Conservation (phyloP, 2,888 invertebrate species). For the Clanis bilineata region DNA sequence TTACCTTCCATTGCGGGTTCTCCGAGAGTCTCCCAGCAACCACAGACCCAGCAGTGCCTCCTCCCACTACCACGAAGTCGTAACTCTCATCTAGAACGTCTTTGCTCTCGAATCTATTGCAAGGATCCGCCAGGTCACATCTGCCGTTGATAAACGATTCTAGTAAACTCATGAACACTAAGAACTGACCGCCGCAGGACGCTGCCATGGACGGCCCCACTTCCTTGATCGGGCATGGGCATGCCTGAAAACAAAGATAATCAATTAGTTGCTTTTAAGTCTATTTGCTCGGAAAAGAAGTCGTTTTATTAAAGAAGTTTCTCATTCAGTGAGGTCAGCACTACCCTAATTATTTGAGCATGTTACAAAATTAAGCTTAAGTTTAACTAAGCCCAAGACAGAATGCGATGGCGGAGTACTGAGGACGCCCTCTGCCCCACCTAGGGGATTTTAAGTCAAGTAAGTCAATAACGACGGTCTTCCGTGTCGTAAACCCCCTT, state of each 20-base stretch:
- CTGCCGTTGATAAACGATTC: slow-evolving; percentile 83
- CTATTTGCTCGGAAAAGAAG: too few species aligned
- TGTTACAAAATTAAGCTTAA: too few species aligned
- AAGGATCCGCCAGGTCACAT: slow-evolving; percentile 83
- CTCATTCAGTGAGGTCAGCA: too few species aligned
- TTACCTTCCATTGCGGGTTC: slow-evolving; percentile 83
- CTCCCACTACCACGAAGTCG: slow-evolving; percentile 86
- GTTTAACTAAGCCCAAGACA: too few species aligned
- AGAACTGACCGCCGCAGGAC: slow-evolving; percentile 82
- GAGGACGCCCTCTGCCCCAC: too few species aligned
- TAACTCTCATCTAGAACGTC: slow-evolving; percentile 73
- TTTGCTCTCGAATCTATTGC: slow-evolving; percentile 78
- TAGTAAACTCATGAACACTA: slow-evolving; percentile 85
- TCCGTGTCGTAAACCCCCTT: too few species aligned
- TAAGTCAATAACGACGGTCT: too few species aligned
- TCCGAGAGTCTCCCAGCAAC: slow-evolving; percentile 85
- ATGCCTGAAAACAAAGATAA: slow-evolving; percentile 55
- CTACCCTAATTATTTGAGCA: too few species aligned
- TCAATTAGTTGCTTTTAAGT: too few species aligned
- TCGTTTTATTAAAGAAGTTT: too few species aligned
- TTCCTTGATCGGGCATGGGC: slow-evolving; percentile 79
- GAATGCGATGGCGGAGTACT: too few species aligned
- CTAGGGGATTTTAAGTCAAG: too few species aligned
- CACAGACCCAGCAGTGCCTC: slow-evolving; percentile 85
- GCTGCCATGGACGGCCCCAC: slow-evolving; percentile 82